A percentile compares a stretch with the other conserved stretches of the same genome.
Evolutionary conservation across 2,888 invertebrate genomes (phyloP).

Genomic region (Sinopyrophorus schimmeli): DNA sequence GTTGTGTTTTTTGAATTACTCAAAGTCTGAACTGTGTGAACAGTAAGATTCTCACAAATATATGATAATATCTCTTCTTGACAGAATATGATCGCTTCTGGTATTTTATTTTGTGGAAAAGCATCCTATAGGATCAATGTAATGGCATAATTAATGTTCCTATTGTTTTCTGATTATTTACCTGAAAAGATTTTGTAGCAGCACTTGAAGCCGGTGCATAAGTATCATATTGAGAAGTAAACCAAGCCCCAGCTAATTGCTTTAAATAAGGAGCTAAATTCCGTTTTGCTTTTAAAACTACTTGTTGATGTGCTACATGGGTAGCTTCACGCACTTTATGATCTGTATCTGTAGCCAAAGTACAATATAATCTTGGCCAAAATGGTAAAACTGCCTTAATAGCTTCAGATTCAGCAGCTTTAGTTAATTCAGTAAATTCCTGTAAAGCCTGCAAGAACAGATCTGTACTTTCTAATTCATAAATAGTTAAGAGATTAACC

Average conservation of each 20-base stretch:
- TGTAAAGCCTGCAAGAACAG: slow-evolving; percentile 76
- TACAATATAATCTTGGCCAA: slow-evolving; percentile 82
- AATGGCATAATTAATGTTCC: no score
- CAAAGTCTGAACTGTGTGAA: slow-evolving; percentile 61
- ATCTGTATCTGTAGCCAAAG: slow-evolving; percentile 77
- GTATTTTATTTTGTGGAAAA: slow-evolving; percentile 77
- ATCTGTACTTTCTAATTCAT: slow-evolving; percentile 1
- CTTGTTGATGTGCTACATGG: slow-evolving; percentile 71
- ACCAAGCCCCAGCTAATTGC: slow-evolving; percentile 80
- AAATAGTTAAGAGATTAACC: slow-evolving; percentile 54
- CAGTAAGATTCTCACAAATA: slow-evolving; percentile 70
- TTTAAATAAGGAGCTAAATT: slow-evolving; percentile 79
- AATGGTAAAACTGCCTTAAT: slow-evolving; percentile 74
- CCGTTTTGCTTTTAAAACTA: slow-evolving; percentile 71
- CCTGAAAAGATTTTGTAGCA: slow-evolving; percentile 69
- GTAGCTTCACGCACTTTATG: slow-evolving; percentile 81
- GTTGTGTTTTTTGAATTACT: slow-evolving; percentile 59
- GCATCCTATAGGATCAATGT: slow-evolving; percentile 60
- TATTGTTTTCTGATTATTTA: no score
- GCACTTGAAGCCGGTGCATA: slow-evolving; percentile 81
- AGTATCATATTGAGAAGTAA: slow-evolving; percentile 81
- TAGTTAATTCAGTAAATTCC: slow-evolving; percentile 75
- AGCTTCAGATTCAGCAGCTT: slow-evolving; percentile 65
- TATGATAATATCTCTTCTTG: slow-evolving; percentile 77
- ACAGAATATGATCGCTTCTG: slow-evolving; percentile 80